Percentiles rank a stretch among this genome's conserved stretches.
Conservation (phyloP, 2,113 vertebrate species). For the Pseudorasbora parva region DNA sequence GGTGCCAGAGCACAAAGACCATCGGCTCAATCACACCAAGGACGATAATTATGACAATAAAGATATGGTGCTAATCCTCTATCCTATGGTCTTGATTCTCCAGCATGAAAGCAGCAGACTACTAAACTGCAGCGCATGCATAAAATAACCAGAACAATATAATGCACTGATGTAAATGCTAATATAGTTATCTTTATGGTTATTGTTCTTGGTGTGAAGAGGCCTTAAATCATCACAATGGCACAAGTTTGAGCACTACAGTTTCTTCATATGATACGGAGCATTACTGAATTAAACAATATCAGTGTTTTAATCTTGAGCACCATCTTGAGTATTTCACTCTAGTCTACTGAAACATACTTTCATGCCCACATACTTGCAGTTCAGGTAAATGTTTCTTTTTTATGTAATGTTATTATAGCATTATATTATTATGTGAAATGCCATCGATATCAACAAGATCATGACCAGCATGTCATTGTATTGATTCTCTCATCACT, state of each 20-base stretch:
- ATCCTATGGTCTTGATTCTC: no score
- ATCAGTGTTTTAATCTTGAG: not conserved
- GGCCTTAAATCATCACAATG: not conserved
- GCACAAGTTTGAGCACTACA: not conserved
- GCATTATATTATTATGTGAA: not conserved
- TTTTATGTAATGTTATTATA: not conserved
- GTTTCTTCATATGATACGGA: not conserved
- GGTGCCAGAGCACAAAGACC: not conserved
- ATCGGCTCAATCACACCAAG: not conserved
- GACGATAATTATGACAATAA: no score
- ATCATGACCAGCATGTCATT: slow-evolving; percentile 22
- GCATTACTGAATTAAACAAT: not conserved
- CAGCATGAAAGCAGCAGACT: no score
- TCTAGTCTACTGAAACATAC: not conserved
- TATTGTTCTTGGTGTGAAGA: no score
- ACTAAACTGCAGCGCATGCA: no score
- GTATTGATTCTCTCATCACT: not conserved
- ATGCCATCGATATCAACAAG: not conserved
- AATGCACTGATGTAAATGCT: no score
- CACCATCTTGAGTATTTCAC: not conserved
- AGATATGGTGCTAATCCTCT: no score
- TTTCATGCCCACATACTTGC: not conserved
- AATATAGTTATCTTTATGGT: no score
- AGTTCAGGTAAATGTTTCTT: not conserved
- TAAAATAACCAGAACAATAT: no score